Evolutionary conservation across 2,113 vertebrate species (phyloP).

Genomic region (Aleadryas rufinucha): DNA sequence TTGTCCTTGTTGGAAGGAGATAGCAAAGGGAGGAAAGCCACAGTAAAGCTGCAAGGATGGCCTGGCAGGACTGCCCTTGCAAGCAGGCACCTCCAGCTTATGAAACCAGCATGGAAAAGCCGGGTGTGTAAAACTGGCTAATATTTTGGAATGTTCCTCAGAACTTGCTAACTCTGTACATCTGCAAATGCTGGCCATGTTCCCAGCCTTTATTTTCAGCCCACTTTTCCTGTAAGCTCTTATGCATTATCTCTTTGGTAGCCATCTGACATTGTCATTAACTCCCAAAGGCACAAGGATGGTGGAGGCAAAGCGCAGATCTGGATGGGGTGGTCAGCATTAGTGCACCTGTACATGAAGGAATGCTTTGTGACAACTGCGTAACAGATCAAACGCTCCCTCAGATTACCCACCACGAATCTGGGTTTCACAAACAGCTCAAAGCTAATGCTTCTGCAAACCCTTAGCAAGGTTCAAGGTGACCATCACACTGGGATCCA

Average conservation of each 20-base stretch:
- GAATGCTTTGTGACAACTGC: background rate
- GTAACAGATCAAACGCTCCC: rapidly evolving
- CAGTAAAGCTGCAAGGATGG: background rate
- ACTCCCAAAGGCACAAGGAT: background rate
- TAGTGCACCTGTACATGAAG: background rate
- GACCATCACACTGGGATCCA: background rate
- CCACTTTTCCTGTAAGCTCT: background rate
- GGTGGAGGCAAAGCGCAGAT: background rate
- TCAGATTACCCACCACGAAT: background rate
- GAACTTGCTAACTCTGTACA: background rate
- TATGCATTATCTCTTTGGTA: background rate
- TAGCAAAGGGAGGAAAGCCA: background rate
- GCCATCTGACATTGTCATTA: background rate
- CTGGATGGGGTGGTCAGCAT: background rate
- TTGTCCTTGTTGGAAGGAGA: background rate
- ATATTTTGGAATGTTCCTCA: background rate
- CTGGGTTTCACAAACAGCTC: background rate
- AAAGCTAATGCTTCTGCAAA: background rate
- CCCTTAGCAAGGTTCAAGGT: background rate
- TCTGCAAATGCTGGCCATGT: background rate
- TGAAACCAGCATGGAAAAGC: background rate
- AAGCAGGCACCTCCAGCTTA: background rate
- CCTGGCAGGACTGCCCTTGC: background rate
- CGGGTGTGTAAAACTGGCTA: background rate
- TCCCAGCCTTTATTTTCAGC: slow-evolving; percentile 31